Evolutionary conservation across 2,888 invertebrate genomes (phyloP), one percentile per base, ranked within the genome.

Genomic region (Pseudanteris insignis): DNA sequence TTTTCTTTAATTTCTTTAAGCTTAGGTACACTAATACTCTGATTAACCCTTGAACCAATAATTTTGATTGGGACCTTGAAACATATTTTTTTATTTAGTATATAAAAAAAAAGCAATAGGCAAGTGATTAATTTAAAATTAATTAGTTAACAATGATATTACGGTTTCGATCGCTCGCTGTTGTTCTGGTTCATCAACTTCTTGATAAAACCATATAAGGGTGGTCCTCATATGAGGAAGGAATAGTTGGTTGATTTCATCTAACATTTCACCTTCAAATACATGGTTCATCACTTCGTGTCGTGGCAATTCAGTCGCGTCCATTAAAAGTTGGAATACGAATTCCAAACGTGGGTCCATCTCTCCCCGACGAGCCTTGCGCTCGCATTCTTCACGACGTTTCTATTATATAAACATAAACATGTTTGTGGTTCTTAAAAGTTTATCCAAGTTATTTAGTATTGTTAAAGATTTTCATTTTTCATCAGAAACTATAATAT

Each of bases 301-400:
- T 18, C 93, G 81, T 0, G 90, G 87, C 40, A 94, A 81, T 9
- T 89, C 89, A 0, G 92, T 92, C 41, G 89, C 91, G 72, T 93
- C 92, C 76, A 92, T 90, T 66, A 94, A 84, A 38, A 93, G 85
- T 77, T 94, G 93, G 82, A 94, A 93, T 55, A 92, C 89, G 81
- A 92, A 94, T 83, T 94, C 94, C 84, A 94, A 81, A 61, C 94
- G 85, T 73, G 93, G 92, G 81, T 94, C 94, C 90, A 94, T 94
- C 80, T 94, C 94, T 82, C 93, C 94, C 53, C 94, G 84, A 50
- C 94, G 85, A 8, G 92, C 92, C 76, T 92, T 92, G 70, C 92
- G 86, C 83, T 93, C 92, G 88, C 92, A 92, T 91, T 93, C 92
- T 87, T 93, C 92, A 60, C 92, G 85, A 60, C 92, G 84, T 66